phyloP scores from a whole-genome alignment of 2,888 invertebrate species.

The Lingula anatina region DNA sequence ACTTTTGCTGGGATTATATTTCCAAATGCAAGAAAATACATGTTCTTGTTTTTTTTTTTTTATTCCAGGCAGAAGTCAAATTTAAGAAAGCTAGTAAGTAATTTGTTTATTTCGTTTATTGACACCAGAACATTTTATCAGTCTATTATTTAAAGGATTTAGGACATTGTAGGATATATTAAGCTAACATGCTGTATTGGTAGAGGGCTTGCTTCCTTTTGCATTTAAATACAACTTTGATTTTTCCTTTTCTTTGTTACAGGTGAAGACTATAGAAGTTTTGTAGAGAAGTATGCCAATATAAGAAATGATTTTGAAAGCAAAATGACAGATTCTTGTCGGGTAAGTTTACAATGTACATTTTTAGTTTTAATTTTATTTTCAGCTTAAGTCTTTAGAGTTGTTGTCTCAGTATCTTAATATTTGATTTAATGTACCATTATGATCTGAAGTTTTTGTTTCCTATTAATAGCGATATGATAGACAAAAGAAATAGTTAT shows the following conservation, averaged over 20 bases:
- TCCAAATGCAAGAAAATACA: neutral
- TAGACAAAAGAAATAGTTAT: too few species aligned
- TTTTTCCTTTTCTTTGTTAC: constrained; percentile 49
- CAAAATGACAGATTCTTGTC: constrained; percentile 71
- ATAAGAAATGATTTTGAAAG: constrained; percentile 91
- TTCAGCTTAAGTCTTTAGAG: too few species aligned
- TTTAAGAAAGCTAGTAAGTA: constrained; percentile 76
- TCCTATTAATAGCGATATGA: too few species aligned
- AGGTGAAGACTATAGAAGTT: constrained; percentile 86
- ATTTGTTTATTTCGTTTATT: neutral
- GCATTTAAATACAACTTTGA: neutral
- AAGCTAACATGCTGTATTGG: neutral
- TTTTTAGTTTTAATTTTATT: too few species aligned
- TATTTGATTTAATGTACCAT: too few species aligned
- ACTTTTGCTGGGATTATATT: neutral
- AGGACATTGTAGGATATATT: neutral
- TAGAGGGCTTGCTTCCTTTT: too few species aligned
- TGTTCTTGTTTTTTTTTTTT: constrained; percentile 7
- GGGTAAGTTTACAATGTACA: too few species aligned
- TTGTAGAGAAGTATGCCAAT: constrained; percentile 86
- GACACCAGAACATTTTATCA: neutral
- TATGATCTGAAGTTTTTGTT: too few species aligned
- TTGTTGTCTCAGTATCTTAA: too few species aligned
- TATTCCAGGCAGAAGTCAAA: constrained; percentile 70
- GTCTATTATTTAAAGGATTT: neutral